Base-by-base conservation (phyloP, 2,888 invertebrate species). In the Nomada ferruginata region DNA sequence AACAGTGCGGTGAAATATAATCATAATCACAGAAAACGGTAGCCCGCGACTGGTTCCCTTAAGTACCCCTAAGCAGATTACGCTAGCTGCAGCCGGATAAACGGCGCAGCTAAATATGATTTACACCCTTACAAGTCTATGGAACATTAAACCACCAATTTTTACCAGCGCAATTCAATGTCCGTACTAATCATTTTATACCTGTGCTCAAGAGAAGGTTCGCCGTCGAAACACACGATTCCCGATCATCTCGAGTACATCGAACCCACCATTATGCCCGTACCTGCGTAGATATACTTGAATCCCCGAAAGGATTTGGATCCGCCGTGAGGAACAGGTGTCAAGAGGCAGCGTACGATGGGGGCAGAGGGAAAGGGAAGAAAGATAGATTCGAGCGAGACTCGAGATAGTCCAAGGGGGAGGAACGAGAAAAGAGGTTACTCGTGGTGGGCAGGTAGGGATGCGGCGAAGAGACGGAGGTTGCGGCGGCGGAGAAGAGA, bases 241-340 rank as follows among this genome's bases (percentile, higher is more conserved):
- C 66, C 15, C 76, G 74, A 83, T 78, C 78, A 74, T 78, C 72
- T 69, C 75, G 64, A 65, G 80, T 87, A 79, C 80, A 64, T 86
- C 83, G 83, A 87, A 85, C 76, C 80, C 79, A 63, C 61, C 68
- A 79, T 79, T 76, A 83, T 73, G 50, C 70, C 70, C 78, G 79
- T 84, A 76, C 75, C 80, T 75, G 73, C 81, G 85, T 84, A 84
- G 77, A 83, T 85, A 83, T 85, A 83, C 85, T 85, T 86, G 89
- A 85, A 81, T 84, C 79, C 72, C 79, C 73, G 78, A 87, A 90
- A 84, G 89, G 90, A 88, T 87, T 88, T 70, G 85, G 83, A 87
- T 82, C 83, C 78, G 82, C 87, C 80, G 85, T 74, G 79, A 76
- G 83, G 86, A 86, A 90, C 90, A 90, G 90, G 90, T 90, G 90